Base-by-base conservation (phyloP, 2,797 vertebrate species). In the Sitta carolinensis region DNA sequence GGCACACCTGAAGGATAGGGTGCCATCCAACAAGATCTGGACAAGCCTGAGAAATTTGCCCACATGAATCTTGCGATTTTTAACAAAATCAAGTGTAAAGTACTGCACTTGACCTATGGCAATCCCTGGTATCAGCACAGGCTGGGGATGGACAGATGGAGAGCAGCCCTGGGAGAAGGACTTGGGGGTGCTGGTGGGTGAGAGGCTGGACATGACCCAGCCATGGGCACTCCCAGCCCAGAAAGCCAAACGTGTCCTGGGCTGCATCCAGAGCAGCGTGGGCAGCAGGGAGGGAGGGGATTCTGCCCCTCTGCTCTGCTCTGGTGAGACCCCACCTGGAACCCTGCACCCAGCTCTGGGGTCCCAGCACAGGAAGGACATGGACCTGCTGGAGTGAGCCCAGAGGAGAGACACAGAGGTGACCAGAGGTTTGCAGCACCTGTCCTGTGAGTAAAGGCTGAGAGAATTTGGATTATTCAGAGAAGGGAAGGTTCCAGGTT, bases 311-410 rank as follows among this genome's bases (percentile, higher is more conserved):
- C 58, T 57, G 52, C 29, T 67, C 63, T 55, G 15, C 42, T 70
- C 32, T 62, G 47, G 1, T 54, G 58, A 73, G 34, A 57, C 3
- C 27, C 40, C 51, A 42, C 13, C 25, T 48, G 59, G 25, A 57
- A 64, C 69, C 4, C 81, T 57, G 51, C 59, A 74, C 3, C 30
- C 69, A 66, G 43, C 43, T 7, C 34, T 34, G 43, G 43, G 25
- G 9, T 17, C 20, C 13, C 52, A 6, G 51, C 14, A 34, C 11
- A 30, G 61, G 26, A 17, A 21, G 30, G 36, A 32, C 9, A 21
- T 3, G 11, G 51, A 19, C 0, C 51, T 57, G 16, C 0, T 5
- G 51, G 30, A 34, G 10, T 0, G 2, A 5, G 51, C 34, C 1
- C 43, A 50, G 51, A 34, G 51, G 5, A 64, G 25, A 4, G 12